Conservation (phyloP, 2,797 vertebrate species). For the Enteromius fasciolatus region DNA sequence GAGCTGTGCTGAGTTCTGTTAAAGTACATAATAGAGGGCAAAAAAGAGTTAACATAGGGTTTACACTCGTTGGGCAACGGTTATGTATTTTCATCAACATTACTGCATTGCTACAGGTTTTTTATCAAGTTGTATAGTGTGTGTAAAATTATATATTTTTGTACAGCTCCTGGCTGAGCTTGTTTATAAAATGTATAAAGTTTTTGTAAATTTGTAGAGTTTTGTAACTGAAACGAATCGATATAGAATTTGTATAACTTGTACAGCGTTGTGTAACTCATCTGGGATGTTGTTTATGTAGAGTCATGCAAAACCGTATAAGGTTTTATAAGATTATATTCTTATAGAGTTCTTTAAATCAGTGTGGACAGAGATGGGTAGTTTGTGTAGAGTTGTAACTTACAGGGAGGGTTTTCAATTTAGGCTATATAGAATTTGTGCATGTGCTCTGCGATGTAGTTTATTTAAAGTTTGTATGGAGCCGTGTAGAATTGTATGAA, state of each 20-base stretch:
- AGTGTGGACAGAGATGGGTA: background rate
- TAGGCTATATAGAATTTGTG: background rate
- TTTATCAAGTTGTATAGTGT: background rate
- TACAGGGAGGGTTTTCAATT: background rate
- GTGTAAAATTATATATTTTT: background rate
- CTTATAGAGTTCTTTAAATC: background rate
- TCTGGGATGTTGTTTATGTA: background rate
- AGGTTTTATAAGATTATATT: background rate
- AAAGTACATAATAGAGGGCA: too few species aligned
- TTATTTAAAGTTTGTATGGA: background rate
- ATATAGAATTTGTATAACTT: background rate
- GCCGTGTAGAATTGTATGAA: background rate
- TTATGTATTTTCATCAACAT: background rate
- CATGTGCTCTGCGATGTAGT: background rate
- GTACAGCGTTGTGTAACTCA: background rate
- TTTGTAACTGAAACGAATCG: background rate
- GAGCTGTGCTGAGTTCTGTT: background rate
- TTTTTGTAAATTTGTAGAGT: background rate
- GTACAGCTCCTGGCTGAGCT: background rate
- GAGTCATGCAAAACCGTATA: background rate
- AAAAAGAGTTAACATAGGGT: background rate
- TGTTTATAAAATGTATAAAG: background rate
- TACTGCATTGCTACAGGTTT: background rate
- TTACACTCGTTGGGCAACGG: background rate
- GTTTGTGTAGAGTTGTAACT: background rate